Evolutionary conservation across 1,140 invertebrate genomes (phyloP).

Genomic region (Lanistes nyassanus): DNA sequence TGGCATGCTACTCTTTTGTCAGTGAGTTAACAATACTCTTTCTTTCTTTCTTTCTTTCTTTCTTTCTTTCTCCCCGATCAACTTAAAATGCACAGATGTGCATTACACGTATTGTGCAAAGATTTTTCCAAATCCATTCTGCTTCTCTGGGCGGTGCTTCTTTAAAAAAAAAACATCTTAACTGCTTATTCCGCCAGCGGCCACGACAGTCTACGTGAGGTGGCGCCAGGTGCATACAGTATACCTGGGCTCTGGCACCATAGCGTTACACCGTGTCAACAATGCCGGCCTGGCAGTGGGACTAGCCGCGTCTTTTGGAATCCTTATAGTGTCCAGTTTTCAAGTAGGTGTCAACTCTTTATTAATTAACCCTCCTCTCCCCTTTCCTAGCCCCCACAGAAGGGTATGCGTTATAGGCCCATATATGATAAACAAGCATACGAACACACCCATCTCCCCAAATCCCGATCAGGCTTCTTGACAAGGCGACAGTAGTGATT

Average conservation of each 20-base stretch:
- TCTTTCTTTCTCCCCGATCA: slow-evolving; percentile 6
- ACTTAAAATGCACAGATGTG: background rate
- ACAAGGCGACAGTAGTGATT: background rate
- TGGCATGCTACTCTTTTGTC: slow-evolving; percentile 15
- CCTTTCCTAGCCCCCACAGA: background rate
- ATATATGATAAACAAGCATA: background rate
- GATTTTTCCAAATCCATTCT: too few relatives aligned
- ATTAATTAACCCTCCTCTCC: background rate
- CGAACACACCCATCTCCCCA: background rate
- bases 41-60: slow-evolving; percentile 4
- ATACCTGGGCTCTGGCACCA: slow-evolving; percentile 4
- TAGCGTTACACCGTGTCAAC: slow-evolving; percentile 5
- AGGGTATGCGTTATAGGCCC: background rate
- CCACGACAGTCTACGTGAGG: background rate
- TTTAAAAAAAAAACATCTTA: too few relatives aligned
- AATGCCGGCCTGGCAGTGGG: slow-evolving; percentile 6
- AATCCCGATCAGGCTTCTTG: background rate
- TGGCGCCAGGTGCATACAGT: slow-evolving; percentile 14
- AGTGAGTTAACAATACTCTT: slow-evolving; percentile 16
- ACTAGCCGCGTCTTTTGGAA: background rate
- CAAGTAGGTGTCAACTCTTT: background rate
- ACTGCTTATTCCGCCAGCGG: slow-evolving; percentile 2
- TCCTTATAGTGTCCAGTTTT: slow-evolving; percentile 17
- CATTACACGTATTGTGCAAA: background rate
- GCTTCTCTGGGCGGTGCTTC: too few relatives aligned